phyloP scores from a whole-genome alignment of 2,888 invertebrate species.

The Timema cristinae region DNA sequence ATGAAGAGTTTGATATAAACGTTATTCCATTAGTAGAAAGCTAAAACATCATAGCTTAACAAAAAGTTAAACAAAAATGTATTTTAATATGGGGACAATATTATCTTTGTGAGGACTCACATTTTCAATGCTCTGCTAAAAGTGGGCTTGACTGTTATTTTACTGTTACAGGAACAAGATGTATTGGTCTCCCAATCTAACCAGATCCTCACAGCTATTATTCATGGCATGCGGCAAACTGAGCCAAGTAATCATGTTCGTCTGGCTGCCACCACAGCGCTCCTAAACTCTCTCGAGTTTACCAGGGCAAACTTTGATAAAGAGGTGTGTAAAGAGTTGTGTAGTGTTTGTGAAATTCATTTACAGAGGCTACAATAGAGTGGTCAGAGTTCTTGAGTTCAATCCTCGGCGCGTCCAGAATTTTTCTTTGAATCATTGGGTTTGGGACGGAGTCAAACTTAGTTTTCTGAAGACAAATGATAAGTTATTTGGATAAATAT shows the following conservation, averaged over 20 bases:
- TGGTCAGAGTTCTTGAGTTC: too few relatives aligned
- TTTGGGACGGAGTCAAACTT: too few relatives aligned
- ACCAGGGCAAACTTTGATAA: constrained; percentile 98
- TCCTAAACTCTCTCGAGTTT: constrained; percentile 96
- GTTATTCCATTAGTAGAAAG: too few relatives aligned
- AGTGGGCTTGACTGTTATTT: too few relatives aligned
- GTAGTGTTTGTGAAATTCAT: not conserved
- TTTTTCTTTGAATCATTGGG: too few relatives aligned
- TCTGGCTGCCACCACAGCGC: constrained; percentile 93
- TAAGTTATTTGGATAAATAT: too few relatives aligned
- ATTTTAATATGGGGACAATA: not conserved
- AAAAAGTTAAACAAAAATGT: too few relatives aligned
- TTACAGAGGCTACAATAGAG: not conserved
- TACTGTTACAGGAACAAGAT: constrained; percentile 63
- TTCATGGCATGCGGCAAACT: constrained; percentile 95
- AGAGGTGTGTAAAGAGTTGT: constrained; percentile 54
- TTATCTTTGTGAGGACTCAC: not conserved
- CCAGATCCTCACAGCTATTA: constrained; percentile 96
- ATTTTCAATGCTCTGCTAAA: too few relatives aligned
- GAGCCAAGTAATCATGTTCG: constrained; percentile 92
- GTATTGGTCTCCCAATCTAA: constrained; percentile 90
- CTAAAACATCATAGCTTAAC: too few relatives aligned
- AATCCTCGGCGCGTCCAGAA: too few relatives aligned
- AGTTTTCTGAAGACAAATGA: too few relatives aligned
- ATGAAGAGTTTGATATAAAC: too few relatives aligned